Base-by-base conservation (phyloP, 1,140 invertebrate species). In the Drosophila ficusphila region DNA sequence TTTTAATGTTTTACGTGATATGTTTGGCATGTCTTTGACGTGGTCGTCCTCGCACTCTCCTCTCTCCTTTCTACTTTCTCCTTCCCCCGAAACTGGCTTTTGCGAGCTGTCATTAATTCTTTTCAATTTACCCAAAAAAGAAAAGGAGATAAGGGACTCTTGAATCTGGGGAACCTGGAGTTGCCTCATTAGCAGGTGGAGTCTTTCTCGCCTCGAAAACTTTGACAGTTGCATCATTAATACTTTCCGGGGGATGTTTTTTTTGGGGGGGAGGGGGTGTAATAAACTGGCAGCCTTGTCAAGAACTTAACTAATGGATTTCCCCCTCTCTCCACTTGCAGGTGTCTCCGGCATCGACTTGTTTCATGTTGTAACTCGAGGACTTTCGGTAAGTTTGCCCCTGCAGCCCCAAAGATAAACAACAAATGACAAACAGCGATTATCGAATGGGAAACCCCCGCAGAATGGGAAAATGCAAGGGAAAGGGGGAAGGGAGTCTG, bases 361-460 rank as follows among this genome's bases (percentile, higher is more conserved):
- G 52, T 85, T 85, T 85, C 76, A 85, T 85, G 79, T 85, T 85
- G 81, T 85, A 85, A 85, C 79, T 85, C 76, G 76, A 76, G 76
- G 67, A 86, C 67, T 85, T 85, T 85, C 44, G 81, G 79, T 85
- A 79, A 85, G 81, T 85, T 56, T 19, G n/a, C n/a, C 41, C 41
- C 2, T 41, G 14, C 16, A 16, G 4, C n/a, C 36, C 25, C n/a
- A 41, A 34, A n/a, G 23, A 38, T 48, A 18, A 19, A 23, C 42
- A 49, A 25, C 11, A 14, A 31, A 23, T n/a, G n/a, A 56, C 16
- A 52, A 23, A 9, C 11, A 19, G 49, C n/a, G n/a, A n/a, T n/a
- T n/a, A n/a, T n/a, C n/a, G n/a, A n/a, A n/a, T n/a, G n/a, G n/a
- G n/a, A n/a, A n/a, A n/a, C n/a, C n/a, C n/a, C n/a, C n/a, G n/a